Evolutionary conservation across 2,888 invertebrate genomes (phyloP).

Genomic region (Tholera decimalis): DNA sequence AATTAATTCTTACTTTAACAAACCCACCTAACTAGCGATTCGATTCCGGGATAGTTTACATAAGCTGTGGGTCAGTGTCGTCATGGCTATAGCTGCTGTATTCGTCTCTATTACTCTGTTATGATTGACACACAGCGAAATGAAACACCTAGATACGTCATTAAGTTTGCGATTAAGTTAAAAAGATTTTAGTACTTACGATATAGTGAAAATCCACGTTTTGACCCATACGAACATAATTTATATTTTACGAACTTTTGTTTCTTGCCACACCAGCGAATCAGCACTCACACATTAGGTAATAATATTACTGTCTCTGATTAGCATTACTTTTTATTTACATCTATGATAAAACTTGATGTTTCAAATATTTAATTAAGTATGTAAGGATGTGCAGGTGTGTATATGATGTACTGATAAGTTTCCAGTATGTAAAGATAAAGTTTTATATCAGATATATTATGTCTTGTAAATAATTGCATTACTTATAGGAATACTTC

Average conservation of each 20-base stretch:
- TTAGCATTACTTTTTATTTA: neutral
- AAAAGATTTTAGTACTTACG: no score
- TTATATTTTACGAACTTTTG: neutral
- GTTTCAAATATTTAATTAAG: neutral
- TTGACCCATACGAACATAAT: no score
- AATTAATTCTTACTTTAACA: no score
- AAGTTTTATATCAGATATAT: neutral
- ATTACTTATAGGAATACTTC: neutral
- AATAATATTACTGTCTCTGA: neutral
- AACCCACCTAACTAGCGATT: no score
- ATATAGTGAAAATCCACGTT: no score
- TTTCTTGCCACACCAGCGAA: neutral
- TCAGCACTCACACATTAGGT: neutral
- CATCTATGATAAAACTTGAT: conserved; percentile 10
- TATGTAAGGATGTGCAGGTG: neutral
- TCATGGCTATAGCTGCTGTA: no score
- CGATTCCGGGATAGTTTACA: no score
- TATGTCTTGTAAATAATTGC: neutral
- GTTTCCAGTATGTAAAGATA: neutral
- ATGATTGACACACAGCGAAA: no score
- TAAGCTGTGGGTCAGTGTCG: no score
- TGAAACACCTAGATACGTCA: no score
- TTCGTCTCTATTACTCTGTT: no score
- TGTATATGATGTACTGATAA: neutral
- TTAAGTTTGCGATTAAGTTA: no score